phyloP scores from a whole-genome alignment of 2,797 vertebrate genomes.

The Spheniscus humboldti region DNA sequence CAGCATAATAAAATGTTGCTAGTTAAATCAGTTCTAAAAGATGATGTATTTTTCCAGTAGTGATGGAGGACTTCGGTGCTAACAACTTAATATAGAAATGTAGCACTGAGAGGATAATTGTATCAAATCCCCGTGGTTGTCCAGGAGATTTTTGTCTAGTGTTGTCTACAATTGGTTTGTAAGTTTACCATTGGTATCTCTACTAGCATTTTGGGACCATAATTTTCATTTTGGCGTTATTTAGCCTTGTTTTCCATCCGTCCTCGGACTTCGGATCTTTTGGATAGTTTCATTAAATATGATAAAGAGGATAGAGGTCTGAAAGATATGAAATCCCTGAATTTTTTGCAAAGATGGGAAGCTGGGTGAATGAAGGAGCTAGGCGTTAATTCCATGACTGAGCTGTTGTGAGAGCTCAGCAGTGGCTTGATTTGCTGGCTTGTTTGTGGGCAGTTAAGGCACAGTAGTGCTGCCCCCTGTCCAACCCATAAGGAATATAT shows the following conservation, averaged over 20 bases:
- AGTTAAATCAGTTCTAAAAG: neutral
- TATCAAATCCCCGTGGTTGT: neutral
- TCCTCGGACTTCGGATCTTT: neutral
- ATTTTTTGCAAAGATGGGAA: neutral
- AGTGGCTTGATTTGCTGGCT: neutral
- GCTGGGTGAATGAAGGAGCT: neutral
- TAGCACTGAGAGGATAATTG: neutral
- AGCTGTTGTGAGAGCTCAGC: neutral
- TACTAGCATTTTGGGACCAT: neutral
- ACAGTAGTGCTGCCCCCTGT: neutral
- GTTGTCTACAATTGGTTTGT: neutral
- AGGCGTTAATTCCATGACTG: neutral
- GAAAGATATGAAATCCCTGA: neutral
- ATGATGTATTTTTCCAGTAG: neutral
- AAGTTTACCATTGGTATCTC: neutral
- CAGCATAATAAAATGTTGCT: neutral
- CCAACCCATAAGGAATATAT: accelerated
- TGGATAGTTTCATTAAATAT: neutral
- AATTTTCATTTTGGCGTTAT: neutral
- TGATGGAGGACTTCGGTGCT: neutral
- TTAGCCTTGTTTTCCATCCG: neutral
- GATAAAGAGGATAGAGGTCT: neutral
- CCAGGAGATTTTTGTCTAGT: neutral
- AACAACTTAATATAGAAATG: neutral
- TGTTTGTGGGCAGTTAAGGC: neutral